Evolutionary conservation across 2,113 vertebrate species (phyloP).

Genomic region (Synchiropus splendidus): DNA sequence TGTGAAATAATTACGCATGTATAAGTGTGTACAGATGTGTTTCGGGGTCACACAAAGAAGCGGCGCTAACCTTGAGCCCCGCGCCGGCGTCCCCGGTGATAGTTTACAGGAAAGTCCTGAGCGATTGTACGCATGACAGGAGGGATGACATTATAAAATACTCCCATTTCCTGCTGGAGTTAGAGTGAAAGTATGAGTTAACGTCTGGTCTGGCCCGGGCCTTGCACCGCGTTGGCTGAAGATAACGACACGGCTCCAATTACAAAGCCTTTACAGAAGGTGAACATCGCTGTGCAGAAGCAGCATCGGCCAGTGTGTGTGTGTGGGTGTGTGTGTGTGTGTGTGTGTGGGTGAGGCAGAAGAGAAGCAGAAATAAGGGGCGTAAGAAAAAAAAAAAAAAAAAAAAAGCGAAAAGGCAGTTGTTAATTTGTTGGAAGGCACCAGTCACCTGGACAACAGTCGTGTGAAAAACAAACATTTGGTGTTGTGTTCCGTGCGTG

Average conservation of each 20-base stretch:
- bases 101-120: slow-evolving; percentile 44
- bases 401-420: no score
- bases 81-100: slow-evolving; percentile 33
- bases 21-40: slow-evolving; percentile 40
- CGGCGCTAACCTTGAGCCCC: slow-evolving; percentile 49
- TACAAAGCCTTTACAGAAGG: slow-evolving; percentile 51
- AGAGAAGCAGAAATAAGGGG: no score
- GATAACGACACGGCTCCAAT: slow-evolving; percentile 51
- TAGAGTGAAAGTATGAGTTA: slow-evolving; percentile 63
- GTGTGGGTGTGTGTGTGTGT: no score
- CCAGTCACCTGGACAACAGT: no score
- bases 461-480: no score
- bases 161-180: slow-evolving; percentile 57
- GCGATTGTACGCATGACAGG: slow-evolving; percentile 50
- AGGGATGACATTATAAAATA: slow-evolving; percentile 62
- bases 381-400: no score
- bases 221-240: slow-evolving; percentile 21
- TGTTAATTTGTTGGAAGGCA: no score
- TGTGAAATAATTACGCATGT: slow-evolving; percentile 64
- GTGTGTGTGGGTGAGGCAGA: no score
- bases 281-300: slow-evolving; percentile 11
- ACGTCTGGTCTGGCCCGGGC: slow-evolving; percentile 46
- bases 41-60: slow-evolving; percentile 18
- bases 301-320: slow-evolving; percentile 8
- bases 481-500: not conserved